Evolutionary conservation across 2,113 vertebrate species (phyloP).

Genomic region (Phyllopteryx taeniolatus): DNA sequence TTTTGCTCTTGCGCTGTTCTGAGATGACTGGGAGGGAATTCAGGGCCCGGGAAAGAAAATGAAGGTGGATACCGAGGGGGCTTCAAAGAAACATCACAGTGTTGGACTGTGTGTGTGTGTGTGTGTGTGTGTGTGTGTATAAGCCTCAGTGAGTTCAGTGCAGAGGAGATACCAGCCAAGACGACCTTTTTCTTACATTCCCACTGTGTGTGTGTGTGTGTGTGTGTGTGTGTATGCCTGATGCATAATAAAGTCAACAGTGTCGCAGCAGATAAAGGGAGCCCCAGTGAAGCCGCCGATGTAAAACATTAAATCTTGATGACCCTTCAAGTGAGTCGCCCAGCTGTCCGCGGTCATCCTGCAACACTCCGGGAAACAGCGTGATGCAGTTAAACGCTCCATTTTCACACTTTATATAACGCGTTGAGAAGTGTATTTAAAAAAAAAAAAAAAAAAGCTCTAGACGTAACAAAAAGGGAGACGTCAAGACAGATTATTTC

Average conservation of each 20-base stretch:
- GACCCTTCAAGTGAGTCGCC: conserved; percentile 65
- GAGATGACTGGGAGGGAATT: conserved; percentile 52
- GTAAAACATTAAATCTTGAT: conserved; percentile 68
- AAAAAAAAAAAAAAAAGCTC: neutral
- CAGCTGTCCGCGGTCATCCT: conserved; percentile 65
- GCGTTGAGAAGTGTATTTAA: neutral
- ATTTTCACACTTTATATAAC: conserved; percentile 8
- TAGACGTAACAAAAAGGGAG: conserved; percentile 11
- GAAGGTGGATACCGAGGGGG: conserved; percentile 44
- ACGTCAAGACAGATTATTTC: conserved; percentile 25
- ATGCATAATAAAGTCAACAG: conserved; percentile 65
- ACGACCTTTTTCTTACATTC: neutral
- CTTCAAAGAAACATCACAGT: conserved; percentile 24
- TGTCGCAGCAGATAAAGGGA: conserved; percentile 62
- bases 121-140: conserved; percentile 13
- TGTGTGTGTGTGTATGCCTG: neutral
- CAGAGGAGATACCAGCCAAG: neutral
- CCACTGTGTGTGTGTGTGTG: neutral
- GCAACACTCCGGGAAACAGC: conserved; percentile 39
- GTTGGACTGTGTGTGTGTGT: conserved; percentile 5
- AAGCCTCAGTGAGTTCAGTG: neutral
- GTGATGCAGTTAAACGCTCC: neutral
- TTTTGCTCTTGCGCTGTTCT: conserved; percentile 53
- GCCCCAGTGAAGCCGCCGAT: conserved; percentile 57
- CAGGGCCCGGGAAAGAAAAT: conserved; percentile 40